These are phyloP conservation scores for Drosophila pseudoobscura DNA, from an alignment of 1,140 invertebrate species.

Conservation along the genomic window DNA sequence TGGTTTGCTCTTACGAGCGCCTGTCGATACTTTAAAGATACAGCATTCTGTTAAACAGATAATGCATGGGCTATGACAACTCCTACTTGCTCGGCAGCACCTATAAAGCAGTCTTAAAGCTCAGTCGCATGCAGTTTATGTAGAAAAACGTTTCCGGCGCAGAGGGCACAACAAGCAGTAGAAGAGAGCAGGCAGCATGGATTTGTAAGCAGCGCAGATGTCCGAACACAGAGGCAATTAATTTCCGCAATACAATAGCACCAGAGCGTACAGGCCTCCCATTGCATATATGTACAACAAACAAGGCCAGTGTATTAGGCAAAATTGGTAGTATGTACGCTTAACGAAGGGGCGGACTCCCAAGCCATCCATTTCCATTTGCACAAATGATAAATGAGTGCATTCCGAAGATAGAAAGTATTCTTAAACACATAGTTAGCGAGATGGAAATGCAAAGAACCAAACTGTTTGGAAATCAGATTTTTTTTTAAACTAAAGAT, in stretches of 20 bases:
- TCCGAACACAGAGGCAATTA: constrained; percentile 67
- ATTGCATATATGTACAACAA: constrained; percentile 41
- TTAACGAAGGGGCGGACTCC: not conserved
- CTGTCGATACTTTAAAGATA: constrained; percentile 14
- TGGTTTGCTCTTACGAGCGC: constrained; percentile 23
- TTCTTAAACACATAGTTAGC: constrained; percentile 1
- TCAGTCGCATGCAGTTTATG: constrained; percentile 19
- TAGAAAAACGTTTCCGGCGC: constrained; percentile 62
- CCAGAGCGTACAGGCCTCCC: constrained; percentile 21
- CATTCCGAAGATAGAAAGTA: not conserved
- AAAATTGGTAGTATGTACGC: constrained; percentile 21
- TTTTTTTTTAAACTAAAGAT: not conserved
- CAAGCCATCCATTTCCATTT: constrained; percentile 13
- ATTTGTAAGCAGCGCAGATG: constrained; percentile 50
- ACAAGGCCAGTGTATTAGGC: constrained; percentile 24
- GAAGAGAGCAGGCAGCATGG: constrained; percentile 17
- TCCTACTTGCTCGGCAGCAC: not conserved
- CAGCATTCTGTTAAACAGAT: no score
- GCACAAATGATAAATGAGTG: constrained; percentile 29
- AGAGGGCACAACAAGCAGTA: constrained; percentile 59
- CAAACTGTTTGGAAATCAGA: not conserved
- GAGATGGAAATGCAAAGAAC: constrained; percentile 14
- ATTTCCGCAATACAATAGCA: constrained; percentile 69
- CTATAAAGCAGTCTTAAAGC: constrained; percentile 4
- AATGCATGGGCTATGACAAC: no score